These are phyloP conservation scores for Sarotherodon lohbergeri DNA, from an alignment of 2,113 vertebrate genomes.

Conservation along the genomic window DNA sequence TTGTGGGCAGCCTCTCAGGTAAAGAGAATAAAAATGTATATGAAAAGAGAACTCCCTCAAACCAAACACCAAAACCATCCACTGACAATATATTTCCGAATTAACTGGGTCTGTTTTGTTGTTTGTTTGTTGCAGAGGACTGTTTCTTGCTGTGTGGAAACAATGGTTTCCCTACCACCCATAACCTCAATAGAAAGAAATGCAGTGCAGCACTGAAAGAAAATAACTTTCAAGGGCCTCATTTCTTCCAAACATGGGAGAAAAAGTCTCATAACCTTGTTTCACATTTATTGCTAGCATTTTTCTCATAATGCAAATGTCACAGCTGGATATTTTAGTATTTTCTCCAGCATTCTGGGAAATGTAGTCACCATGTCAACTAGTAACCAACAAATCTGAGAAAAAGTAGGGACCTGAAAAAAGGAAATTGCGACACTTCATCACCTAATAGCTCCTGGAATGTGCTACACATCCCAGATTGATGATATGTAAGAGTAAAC, in stretches of 20 bases:
- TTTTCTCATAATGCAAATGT: not conserved
- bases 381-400: not conserved
- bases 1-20: conserved; percentile 18
- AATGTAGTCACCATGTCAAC: not conserved
- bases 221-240: not conserved
- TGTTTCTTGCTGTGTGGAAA: not conserved
- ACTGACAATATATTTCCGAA: not conserved
- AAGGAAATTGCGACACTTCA: not conserved
- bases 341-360: not conserved
- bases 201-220: not conserved
- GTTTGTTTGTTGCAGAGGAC: not conserved
- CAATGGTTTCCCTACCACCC: not conserved
- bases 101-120: not conserved
- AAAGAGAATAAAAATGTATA: not conserved
- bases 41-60: not conserved
- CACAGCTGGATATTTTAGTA: not conserved
- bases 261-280: not conserved
- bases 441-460: conserved; percentile 10
- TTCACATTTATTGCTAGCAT: not conserved
- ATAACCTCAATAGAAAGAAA: not conserved
- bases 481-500: conserved; percentile 2
- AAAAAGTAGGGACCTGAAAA: not conserved
- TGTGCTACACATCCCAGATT: not conserved
- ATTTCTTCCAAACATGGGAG: not conserved
- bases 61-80: not conserved